These are phyloP conservation scores for Paramormyrops hopkinsi DNA, from an alignment of 2,797 vertebrate genomes.

Conservation along the genomic window DNA sequence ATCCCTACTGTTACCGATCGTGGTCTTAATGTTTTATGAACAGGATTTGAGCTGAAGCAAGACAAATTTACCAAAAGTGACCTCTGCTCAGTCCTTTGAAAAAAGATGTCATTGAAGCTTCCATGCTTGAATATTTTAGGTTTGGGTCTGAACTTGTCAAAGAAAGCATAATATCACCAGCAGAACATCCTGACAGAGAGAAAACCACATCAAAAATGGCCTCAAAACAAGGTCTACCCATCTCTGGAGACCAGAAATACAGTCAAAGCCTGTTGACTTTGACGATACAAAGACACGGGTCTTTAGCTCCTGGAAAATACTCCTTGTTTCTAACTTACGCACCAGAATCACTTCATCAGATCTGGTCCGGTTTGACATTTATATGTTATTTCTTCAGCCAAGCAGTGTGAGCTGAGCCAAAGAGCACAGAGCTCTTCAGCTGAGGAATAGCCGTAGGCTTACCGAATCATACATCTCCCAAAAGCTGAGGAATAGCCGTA, in stretches of 20 bases:
- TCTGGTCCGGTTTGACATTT: background rate
- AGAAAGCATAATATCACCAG: background rate
- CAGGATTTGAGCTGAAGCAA: background rate
- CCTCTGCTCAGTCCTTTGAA: background rate
- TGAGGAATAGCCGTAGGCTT: background rate
- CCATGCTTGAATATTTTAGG: background rate
- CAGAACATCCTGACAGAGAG: background rate
- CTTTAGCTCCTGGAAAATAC: background rate
- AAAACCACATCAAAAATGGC: background rate
- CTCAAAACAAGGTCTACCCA: background rate
- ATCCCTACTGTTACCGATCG: background rate
- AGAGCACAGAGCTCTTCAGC: background rate
- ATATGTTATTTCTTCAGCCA: background rate
- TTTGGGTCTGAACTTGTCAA: background rate
- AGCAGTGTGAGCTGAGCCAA: background rate
- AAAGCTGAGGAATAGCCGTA: background rate
- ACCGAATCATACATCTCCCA: no score
- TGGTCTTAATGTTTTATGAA: background rate
- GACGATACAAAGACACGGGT: background rate
- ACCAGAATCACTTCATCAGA: background rate
- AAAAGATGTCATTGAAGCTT: background rate
- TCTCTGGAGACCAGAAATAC: background rate
- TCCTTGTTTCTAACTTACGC: background rate
- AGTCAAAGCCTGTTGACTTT: background rate
- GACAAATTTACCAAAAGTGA: background rate